Evolutionary conservation across 2,888 invertebrate species (phyloP).

Genomic region (Mantis religiosa): DNA sequence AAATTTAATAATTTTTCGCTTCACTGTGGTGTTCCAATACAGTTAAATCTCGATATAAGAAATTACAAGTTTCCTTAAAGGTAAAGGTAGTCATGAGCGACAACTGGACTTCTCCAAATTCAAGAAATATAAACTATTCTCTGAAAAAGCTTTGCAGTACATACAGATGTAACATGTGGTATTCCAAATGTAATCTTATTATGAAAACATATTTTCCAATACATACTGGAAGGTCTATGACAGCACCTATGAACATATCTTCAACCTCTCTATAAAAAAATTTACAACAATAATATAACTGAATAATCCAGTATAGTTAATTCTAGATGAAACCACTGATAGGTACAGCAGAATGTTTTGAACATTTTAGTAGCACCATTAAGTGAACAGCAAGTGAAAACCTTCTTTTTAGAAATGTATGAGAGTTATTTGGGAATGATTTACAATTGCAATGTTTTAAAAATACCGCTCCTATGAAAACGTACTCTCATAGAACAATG

Average conservation of each 20-base stretch:
- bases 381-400: neutral
- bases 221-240: neutral
- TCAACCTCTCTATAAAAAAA: no score
- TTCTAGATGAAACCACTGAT: neutral
- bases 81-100: no score
- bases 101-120: no score
- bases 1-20: no score
- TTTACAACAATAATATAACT: neutral
- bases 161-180: neutral
- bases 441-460: no score
- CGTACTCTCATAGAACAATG: no score
- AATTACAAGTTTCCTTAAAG: no score
- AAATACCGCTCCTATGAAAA: no score
- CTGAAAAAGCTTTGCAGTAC: neutral
- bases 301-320: neutral
- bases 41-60: no score
- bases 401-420: neutral
- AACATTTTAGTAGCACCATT: neutral
- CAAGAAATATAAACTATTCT: neutral
- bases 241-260: neutral
- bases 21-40: no score
- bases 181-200: neutral
- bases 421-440: no score
- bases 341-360: neutral
- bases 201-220: neutral